Evolutionary conservation across 2,797 vertebrate species (phyloP), one percentile per base, ranked within the genome.

Genomic region (Diplodus puntazzo): DNA sequence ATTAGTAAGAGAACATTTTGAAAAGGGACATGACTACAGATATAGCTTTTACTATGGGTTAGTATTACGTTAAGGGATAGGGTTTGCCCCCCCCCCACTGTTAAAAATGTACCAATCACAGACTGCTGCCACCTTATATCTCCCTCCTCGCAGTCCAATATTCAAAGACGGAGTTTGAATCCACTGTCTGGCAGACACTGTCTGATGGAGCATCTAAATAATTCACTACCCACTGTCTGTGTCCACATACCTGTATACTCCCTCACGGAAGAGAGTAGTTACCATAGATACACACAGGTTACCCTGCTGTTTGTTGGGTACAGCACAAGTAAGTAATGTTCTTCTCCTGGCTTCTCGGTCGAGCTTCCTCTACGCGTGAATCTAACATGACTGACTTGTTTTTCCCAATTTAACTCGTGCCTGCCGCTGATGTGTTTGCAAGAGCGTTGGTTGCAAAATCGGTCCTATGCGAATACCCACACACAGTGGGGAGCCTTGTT

Each of bases 161-260:
- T 86, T 10, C 39, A 77, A 83, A 82, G 39, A 39, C 9, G 39
- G 39, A 39, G 81, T 79, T 78, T 87, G 59, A 72, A 83, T 88
- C 88, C 78, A 67, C 64, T 27, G 77, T 77, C 82, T 86, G 78
- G 52, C 70, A 81, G 72, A 84, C 77, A 58, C 34, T 78, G 85
- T 89, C 89, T 85, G 87, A 79, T 79, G 46, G 80, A 80, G 53
- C 77, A 62, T 83, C 81, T 94, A 88, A 93, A 94, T 93, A 88
- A 94, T 94, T 94, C 86, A 93, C 77, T 11, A 55, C 53, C 81
- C 76, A 48, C 82, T 52, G 81, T 89, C 80, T 55, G 69, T 84
- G 85, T 76, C 84, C 69, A 82, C 81, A 66, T 75, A 80, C 63
- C 54, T 87, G 73, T 69, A 78, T 80, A 81, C 71, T 72, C 79